Percentiles rank a stretch among this genome's conserved stretches.
These are phyloP conservation scores for Rostratula benghalensis DNA, from an alignment of 2,113 vertebrate genomes.

Conservation along the genomic window DNA sequence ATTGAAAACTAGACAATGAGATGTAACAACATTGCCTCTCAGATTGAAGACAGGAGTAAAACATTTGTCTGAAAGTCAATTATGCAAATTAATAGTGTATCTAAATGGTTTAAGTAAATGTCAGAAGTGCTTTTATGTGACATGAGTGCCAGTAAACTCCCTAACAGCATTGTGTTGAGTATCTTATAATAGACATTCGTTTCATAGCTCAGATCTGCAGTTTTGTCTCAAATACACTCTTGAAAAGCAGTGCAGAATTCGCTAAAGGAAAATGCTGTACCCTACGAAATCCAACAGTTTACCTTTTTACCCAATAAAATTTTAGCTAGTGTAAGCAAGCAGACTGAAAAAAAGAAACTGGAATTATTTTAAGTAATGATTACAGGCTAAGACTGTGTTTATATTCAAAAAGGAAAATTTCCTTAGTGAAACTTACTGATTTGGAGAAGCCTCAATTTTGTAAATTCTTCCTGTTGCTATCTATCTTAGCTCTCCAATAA, in stretches of 20 bases:
- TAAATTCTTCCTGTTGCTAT: neutral
- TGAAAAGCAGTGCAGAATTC: neutral
- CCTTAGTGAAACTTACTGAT: neutral
- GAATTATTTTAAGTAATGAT: neutral
- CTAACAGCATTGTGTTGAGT: neutral
- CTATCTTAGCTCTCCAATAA: neutral
- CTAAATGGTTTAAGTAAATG: neutral
- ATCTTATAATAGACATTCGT: neutral
- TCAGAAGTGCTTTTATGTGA: neutral
- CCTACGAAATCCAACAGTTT: conserved; percentile 24
- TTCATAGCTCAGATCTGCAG: neutral
- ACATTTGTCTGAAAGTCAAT: neutral
- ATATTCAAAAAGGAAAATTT: neutral
- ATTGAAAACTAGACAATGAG: neutral
- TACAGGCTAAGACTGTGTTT: neutral
- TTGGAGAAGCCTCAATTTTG: neutral
- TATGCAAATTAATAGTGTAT: neutral
- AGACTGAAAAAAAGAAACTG: neutral
- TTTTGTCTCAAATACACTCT: neutral
- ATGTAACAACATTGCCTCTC: neutral
- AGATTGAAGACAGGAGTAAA: neutral
- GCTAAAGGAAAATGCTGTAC: neutral
- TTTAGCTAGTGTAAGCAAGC: neutral
- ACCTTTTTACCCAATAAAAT: neutral
- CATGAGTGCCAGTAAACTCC: neutral